These are phyloP conservation scores for Allophyes oxyacanthae DNA, from an alignment of 2,888 invertebrate species.

Conservation along the genomic window DNA sequence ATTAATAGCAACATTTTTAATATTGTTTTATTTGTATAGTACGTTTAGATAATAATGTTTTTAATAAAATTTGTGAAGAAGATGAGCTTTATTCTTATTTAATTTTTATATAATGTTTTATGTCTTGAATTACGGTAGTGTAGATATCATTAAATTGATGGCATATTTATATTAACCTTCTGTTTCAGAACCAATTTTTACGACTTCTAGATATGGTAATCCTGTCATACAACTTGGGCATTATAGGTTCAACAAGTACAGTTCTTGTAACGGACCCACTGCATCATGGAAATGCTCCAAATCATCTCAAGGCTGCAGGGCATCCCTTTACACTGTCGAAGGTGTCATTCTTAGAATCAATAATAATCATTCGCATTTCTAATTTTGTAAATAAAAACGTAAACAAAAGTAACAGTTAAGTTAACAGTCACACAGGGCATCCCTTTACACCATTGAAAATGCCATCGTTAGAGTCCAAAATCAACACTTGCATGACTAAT, in stretches of 20 bases:
- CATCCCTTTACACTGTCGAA: slow-evolving; percentile 14
- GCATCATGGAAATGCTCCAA: slow-evolving; percentile 60
- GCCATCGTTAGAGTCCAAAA: slow-evolving; percentile 46
- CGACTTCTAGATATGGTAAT: slow-evolving; percentile 51
- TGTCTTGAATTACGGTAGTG: too few species aligned
- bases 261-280: slow-evolving; percentile 56
- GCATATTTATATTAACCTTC: not conserved
- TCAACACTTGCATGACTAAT: not conserved
- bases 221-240: slow-evolving; percentile 67
- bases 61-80: too few species aligned
- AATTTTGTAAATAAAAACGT: too few species aligned
- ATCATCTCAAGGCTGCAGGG: slow-evolving; percentile 20
- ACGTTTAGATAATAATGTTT: too few species aligned
- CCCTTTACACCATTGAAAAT: slow-evolving; percentile 10
- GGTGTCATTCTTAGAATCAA: slow-evolving; percentile 45
- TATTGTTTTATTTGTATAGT: too few species aligned
- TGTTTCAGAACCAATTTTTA: slow-evolving; percentile 27
- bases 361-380: slow-evolving; percentile 38
- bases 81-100: too few species aligned
- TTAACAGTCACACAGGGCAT: too few species aligned
- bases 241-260: slow-evolving; percentile 66
- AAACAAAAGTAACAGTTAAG: too few species aligned
- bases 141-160: too few species aligned
- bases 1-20: too few species aligned
- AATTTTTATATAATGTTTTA: too few species aligned